These are phyloP conservation scores for Drosophila guanche DNA, from an alignment of 1,140 invertebrate genomes.

Conservation along the genomic window DNA sequence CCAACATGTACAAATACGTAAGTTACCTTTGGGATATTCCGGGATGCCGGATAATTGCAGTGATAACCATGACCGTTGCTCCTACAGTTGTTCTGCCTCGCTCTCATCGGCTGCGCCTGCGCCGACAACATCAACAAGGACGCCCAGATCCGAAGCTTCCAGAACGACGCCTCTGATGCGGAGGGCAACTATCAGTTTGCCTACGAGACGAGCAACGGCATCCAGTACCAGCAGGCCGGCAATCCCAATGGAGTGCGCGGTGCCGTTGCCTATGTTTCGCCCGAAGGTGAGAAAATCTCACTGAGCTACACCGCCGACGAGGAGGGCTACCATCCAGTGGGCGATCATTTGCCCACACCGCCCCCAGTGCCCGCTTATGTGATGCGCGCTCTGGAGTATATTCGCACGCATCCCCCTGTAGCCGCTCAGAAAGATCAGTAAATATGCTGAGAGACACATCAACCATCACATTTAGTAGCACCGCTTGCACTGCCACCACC, in stretches of 20 bases:
- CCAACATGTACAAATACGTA: constrained; percentile 78
- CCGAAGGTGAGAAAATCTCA: constrained; percentile 84
- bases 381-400: constrained; percentile 84
- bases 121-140: constrained; percentile 82
- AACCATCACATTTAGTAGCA: constrained; percentile 1
- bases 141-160: constrained; percentile 79
- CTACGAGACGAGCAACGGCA: constrained; percentile 81
- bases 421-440: constrained; percentile 75
- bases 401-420: constrained; percentile 84
- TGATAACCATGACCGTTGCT: background rate
- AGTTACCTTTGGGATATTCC: constrained; percentile 29
- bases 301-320: constrained; percentile 87
- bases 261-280: constrained; percentile 70
- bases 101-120: constrained; percentile 62
- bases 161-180: constrained; percentile 75
- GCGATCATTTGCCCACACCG: constrained; percentile 85
- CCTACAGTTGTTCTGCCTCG: constrained; percentile 63
- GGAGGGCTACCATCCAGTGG: constrained; percentile 85
- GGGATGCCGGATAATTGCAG: background rate
- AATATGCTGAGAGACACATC: constrained; percentile 25
- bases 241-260: constrained; percentile 73
- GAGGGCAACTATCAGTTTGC: constrained; percentile 79
- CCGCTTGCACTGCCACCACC: constrained; percentile 8
- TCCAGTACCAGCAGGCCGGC: constrained; percentile 74
- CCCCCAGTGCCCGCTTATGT: constrained; percentile 83